Evolutionary conservation across 1,140 invertebrate genomes (phyloP), one percentile per base, ranked within the genome.

Genomic region (Hirudo medicinalis): DNA sequence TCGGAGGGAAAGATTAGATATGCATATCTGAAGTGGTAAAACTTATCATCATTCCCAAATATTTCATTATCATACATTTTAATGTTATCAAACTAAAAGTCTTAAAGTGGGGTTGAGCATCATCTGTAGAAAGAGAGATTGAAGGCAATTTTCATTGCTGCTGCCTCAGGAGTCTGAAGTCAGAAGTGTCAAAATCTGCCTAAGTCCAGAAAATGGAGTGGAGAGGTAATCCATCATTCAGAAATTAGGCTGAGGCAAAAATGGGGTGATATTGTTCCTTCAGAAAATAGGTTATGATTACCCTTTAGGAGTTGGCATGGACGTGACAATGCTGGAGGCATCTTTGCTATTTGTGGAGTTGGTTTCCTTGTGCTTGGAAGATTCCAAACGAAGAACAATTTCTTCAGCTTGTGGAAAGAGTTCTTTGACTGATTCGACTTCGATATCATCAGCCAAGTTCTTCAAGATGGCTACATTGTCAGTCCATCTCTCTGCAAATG

Each of bases 331-430:
- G 40, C 22, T n/a, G 36, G 67, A 22, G 40, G 67, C 67, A 32
- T 25, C 67, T 29, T 22, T 36, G n/a, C 22, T 68, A 68, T 15
- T 68, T 11, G 67, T 32, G 8, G 67, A 36, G 36, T 32, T 19
- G 15, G 67, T 68, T 22, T 32, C 36, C n/a, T 25, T 68, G 36
- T 15, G 11, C 27, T 22, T 40, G n/a, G 67, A 70, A 20, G 69
- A 25, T 22, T 70, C 36, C 49, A 27, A 27, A 53, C 43, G 69
- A 25, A 70, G 32, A 20, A 70, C 69, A 70, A 70, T 19, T 27
- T 70, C 69, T 49, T 70, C 69, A n/a, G 53, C 69, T 22, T 70
- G 22, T n/a, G 69, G 69, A 54, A 70, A 70, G 20, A 70, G 53
- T 54, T 70, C 69, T n/a, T 53, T 70, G 22, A 70, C 22, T 25